Percentiles rank a stretch among this genome's conserved stretches.
phyloP scores from a whole-genome alignment of 2,888 invertebrate species.

The Chalcosyrphus nemorum region DNA sequence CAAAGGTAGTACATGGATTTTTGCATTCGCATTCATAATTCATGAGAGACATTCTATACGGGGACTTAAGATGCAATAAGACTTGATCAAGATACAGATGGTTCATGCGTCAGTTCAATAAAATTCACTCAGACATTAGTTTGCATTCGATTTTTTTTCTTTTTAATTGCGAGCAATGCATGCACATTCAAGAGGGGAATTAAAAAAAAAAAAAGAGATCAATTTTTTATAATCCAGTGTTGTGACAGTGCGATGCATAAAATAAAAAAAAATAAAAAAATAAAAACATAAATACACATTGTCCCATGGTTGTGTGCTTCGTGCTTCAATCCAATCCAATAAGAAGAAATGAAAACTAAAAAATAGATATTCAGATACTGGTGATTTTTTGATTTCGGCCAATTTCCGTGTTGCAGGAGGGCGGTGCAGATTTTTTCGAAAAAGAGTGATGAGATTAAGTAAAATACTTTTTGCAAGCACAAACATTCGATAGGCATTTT shows the following conservation, averaged over 20 bases:
- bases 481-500: neutral
- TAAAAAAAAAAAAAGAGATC: no score
- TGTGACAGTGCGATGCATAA: constrained; percentile 61
- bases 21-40: constrained; percentile 51
- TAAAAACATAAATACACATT: constrained; percentile 32
- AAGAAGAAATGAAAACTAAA: neutral
- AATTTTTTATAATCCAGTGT: constrained; percentile 53
- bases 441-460: neutral
- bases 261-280: constrained; percentile 3
- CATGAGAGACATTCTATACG: constrained; percentile 49
- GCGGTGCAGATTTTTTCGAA: neutral
- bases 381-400: constrained; percentile 17
- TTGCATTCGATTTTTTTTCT: constrained; percentile 42
- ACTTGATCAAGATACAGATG: constrained; percentile 30
- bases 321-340: constrained; percentile 45
- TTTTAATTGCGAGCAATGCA: constrained; percentile 7
- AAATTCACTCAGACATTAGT: constrained; percentile 36
- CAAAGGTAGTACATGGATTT: constrained; percentile 2
- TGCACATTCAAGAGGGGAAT: constrained; percentile 35
- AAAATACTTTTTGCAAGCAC: constrained; percentile 14
- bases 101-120: constrained; percentile 44
- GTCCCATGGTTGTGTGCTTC: constrained; percentile 8
- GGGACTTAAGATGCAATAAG: constrained; percentile 52
- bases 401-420: neutral
- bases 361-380: neutral